Percentiles rank a stretch among this genome's conserved stretches.
These are phyloP conservation scores for Parnassius mnemosyne DNA, from an alignment of 2,888 invertebrate genomes.

Conservation along the genomic window DNA sequence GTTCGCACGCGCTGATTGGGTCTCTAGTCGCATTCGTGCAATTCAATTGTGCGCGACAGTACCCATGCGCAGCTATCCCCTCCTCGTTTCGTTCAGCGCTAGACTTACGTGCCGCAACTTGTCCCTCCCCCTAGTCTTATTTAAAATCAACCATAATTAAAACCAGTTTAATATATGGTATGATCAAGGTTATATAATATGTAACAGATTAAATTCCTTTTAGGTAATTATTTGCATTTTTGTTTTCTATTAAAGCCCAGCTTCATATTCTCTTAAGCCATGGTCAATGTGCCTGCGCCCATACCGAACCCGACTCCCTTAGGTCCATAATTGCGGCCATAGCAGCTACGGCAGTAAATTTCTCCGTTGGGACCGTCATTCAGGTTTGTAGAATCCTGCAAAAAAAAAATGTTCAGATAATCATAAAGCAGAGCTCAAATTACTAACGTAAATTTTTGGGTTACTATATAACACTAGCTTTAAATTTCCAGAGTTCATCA, in stretches of 20 bases:
- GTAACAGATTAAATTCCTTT: conserved; percentile 69
- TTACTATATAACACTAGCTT: no score
- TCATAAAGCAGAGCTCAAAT: no score
- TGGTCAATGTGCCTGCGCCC: conserved; percentile 94
- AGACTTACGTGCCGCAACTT: conserved; percentile 3
- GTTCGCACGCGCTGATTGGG: no score
- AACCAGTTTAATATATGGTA: conserved; percentile 78
- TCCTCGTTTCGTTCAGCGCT: no score
- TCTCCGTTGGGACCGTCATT: conserved; percentile 96
- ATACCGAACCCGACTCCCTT: conserved; percentile 94
- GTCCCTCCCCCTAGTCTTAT: conserved; percentile 60
- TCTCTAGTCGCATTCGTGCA: no score
- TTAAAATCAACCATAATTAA: conserved; percentile 77
- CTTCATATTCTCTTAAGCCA: conserved; percentile 84
- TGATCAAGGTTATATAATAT: conserved; percentile 52
- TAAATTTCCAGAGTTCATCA: no score
- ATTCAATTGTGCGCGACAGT: no score
- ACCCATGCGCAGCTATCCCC: no score
- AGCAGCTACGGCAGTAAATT: conserved; percentile 95
- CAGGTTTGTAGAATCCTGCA: conserved; percentile 90
- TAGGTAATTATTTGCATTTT: conserved; percentile 58
- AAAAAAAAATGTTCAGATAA: background rate
- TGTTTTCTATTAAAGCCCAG: conserved; percentile 67
- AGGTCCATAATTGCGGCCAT: conserved; percentile 92
- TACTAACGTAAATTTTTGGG: no score